Conservation (phyloP, 2,888 invertebrate species). For the Lobophora halterata region DNA sequence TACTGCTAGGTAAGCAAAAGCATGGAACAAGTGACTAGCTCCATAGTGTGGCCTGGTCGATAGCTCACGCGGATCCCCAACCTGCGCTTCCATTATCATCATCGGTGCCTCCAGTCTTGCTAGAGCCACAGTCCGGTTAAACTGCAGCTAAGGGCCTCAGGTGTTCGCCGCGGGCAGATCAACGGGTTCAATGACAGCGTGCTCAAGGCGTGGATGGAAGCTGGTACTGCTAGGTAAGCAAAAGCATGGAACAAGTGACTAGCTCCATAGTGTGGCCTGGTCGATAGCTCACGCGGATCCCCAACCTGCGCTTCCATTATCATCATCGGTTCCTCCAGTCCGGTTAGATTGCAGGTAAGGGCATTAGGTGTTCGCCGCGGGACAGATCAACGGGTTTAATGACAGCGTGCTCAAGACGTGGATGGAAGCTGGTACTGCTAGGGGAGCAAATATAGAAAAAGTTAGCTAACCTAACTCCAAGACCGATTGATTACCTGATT, state of each 20-base stretch:
- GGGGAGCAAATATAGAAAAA: conserved; percentile 67
- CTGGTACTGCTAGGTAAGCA: conserved; percentile 85
- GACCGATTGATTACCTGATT: too few species aligned
- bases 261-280: too few species aligned
- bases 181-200: conserved; percentile 99
- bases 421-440: conserved; percentile 91
- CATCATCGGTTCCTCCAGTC: too few species aligned
- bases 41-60: conserved; percentile 95
- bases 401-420: conserved; percentile 96
- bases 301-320: conserved; percentile 90
- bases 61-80: conserved; percentile 92
- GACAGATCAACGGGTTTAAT: conserved; percentile 98
- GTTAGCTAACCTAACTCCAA: too few species aligned
- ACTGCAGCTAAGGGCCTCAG: too few species aligned
- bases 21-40: too few species aligned
- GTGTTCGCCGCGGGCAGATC: conserved; percentile 98
- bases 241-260: too few species aligned
- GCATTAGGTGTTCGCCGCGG: too few species aligned
- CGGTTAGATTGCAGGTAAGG: too few species aligned
- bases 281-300: conserved; percentile 94
- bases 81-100: conserved; percentile 90
- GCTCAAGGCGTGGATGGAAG: conserved; percentile 93
- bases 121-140: too few species aligned
- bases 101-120: too few species aligned
- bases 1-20: conserved; percentile 80